These are phyloP conservation scores for Eilema depressum DNA, from an alignment of 2,888 invertebrate genomes.

Conservation along the genomic window DNA sequence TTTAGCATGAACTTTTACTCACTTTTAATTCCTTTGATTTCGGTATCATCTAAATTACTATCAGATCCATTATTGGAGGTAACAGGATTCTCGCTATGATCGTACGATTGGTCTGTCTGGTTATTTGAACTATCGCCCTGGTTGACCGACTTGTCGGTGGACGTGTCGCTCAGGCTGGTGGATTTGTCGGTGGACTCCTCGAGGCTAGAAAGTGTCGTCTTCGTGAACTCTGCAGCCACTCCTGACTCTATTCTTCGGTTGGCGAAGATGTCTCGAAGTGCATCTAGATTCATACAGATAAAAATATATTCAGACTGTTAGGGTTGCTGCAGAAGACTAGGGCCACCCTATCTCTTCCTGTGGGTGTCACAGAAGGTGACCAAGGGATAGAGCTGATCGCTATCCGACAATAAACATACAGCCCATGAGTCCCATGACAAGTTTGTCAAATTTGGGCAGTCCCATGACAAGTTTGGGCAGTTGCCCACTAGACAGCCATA, in stretches of 20 bases:
- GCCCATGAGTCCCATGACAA: no score
- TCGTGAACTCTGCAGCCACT: slow-evolving; percentile 4
- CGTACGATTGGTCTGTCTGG: neutral
- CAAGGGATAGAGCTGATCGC: no score
- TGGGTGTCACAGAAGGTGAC: no score
- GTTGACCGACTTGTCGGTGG: neutral
- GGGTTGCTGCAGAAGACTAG: neutral
- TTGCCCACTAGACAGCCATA: no score
- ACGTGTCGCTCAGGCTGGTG: neutral
- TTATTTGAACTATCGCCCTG: neutral
- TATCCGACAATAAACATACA: no score
- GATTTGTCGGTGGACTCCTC: neutral
- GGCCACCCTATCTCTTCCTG: no score
- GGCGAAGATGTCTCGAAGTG: slow-evolving; percentile 6
- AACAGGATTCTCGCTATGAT: neutral
- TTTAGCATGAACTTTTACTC: neutral
- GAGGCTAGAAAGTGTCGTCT: neutral
- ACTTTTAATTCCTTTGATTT: neutral
- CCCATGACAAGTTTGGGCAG: no score
- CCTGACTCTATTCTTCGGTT: slow-evolving; percentile 2
- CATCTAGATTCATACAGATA: neutral
- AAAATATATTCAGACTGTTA: neutral
- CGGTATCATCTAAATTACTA: no score
- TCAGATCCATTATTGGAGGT: neutral
- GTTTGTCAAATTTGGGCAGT: no score